Evolutionary conservation across 35 echinoderm and acorn worm genomes (phyloP), one percentile per base, ranked within the genome.

Genomic region (Ophiothrix spiculata): DNA sequence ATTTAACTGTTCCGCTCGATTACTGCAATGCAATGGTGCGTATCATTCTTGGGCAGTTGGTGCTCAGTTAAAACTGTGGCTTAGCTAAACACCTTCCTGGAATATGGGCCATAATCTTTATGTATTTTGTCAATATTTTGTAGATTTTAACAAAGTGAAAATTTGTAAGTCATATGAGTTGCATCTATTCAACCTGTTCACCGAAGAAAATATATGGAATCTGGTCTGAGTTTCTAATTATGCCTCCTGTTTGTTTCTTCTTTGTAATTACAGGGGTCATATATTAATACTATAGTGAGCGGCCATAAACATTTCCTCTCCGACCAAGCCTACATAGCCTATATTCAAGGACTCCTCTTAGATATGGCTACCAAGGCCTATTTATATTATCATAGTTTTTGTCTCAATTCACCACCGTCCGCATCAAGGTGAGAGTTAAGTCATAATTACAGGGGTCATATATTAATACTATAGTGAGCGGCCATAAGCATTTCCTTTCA

Each of bases 341-440:
- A 83, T 35, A 94, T 98, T 6, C 91, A 98, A 34, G 75, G 88
- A 40, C 73, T 86, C 40, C 54, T 98, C 36, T 64, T 93, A 36
- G 88, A 89, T 56, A 46, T 91, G 41, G 84, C 95, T 60, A 75
- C 91, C 46, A 98, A 98, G 76, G 91, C 95, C 33, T 98, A 77
- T 64, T 75, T 94, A 0, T 98, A 81, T 56, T 93, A 98, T 76
- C 95, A 98, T 90, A 77, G 88, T 37, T 98, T 85, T 79, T 94
- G 84, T 39, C 88, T 94, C 16, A 79, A 86, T 19, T 91, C 83
- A 32, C 75, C 89, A 63, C 37, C 74, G 31, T 80, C 76, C 45
- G 38, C 34, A 34, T 35, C 40, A 37, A 36, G 31, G 40, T 76
- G 36, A 64, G 81, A 36, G 37, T 88, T 33, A 49, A 49, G 6